A percentile compares a stretch with the other conserved stretches of the same genome.
These are phyloP conservation scores for Erythrolamprus reginae DNA, from an alignment of 2,113 vertebrate species.

Conservation along the genomic window DNA sequence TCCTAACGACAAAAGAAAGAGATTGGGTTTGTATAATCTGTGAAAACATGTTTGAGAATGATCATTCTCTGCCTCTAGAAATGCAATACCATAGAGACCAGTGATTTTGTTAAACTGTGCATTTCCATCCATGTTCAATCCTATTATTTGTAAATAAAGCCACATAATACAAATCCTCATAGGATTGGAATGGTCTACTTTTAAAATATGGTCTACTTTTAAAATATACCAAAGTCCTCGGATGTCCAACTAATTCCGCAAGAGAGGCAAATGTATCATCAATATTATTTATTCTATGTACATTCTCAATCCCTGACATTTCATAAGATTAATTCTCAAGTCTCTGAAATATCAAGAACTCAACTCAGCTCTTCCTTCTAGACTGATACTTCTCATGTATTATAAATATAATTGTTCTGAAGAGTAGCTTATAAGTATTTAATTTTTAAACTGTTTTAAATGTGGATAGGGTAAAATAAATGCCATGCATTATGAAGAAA, in stretches of 20 bases:
- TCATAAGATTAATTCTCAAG: not conserved
- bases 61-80: not conserved
- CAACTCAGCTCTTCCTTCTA: constrained; percentile 13
- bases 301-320: not conserved
- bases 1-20: not conserved
- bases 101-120: not conserved
- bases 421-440: not conserved
- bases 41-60: not conserved
- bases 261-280: not conserved
- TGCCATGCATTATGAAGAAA: not conserved
- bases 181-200: not conserved
- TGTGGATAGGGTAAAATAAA: constrained; percentile 29
- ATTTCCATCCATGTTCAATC: not conserved
- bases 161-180: not conserved
- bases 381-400: constrained; percentile 6
- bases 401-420: not conserved
- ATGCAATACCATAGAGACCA: not conserved
- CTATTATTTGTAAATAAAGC: not conserved
- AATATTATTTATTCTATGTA: not conserved
- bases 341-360: not conserved
- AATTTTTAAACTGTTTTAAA: not conserved
- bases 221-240: not conserved
- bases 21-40: not conserved
- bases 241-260: not conserved
- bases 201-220: not conserved